Evolutionary conservation across 2,113 vertebrate genomes (phyloP).

Genomic region (Chloebia gouldiae): DNA sequence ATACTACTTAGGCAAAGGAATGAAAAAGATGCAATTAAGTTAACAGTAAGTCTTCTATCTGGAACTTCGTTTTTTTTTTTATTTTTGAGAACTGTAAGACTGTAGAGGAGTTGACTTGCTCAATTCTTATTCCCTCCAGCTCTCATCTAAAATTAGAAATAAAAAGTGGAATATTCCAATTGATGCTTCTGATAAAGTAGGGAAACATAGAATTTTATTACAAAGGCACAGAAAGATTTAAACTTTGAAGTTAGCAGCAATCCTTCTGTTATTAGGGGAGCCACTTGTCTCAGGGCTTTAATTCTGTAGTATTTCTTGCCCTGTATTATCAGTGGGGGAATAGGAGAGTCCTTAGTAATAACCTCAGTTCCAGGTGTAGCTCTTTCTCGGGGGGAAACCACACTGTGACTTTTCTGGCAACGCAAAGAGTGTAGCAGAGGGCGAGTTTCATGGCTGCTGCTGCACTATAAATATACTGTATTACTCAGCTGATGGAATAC

Average conservation of each 20-base stretch:
- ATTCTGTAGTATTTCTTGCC: not conserved
- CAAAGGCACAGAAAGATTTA: not conserved
- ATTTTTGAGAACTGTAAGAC: not conserved
- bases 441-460: accelerated
- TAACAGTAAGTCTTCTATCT: not conserved
- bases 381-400: not conserved
- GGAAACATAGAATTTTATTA: not conserved
- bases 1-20: not conserved
- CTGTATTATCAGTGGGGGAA: not conserved
- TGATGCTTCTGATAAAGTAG: not conserved
- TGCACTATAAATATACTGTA: not conserved
- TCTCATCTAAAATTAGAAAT: not conserved
- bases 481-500: not conserved
- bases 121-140: not conserved
- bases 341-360: not conserved
- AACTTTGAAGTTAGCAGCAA: not conserved
- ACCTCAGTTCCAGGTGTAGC: not conserved
- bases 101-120: not conserved
- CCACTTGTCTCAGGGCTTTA: not conserved
- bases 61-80: not conserved
- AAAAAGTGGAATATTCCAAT: not conserved
- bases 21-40: not conserved
- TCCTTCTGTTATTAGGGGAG: not conserved
- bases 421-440: not conserved
- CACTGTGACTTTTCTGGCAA: not conserved